Percentiles rank a stretch among this genome's conserved stretches.
phyloP scores from a whole-genome alignment of 2,888 invertebrate species.

The Apotomis betuletana region DNA sequence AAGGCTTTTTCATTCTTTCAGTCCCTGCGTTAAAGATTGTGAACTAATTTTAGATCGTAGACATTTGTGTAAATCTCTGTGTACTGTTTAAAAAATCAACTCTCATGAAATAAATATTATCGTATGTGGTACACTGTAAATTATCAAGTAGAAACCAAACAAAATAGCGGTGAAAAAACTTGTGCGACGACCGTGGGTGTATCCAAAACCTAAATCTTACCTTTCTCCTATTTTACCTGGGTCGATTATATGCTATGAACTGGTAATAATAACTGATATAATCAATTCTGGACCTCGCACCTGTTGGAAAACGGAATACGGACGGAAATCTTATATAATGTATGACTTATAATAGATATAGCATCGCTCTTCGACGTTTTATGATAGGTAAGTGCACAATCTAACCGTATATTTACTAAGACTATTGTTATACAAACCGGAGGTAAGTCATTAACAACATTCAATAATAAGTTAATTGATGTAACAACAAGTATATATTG shows the following conservation, averaged over 20 bases:
- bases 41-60: conserved; percentile 41
- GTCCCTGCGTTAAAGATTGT: conserved; percentile 32
- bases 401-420: conserved; percentile 25
- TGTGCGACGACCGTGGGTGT: conserved; percentile 37
- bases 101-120: conserved; percentile 4
- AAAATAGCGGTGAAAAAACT: conserved; percentile 32
- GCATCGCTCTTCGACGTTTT: conserved; percentile 49
- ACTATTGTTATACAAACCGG: conserved; percentile 27
- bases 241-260: conserved; percentile 14
- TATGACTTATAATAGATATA: conserved; percentile 30
- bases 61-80: conserved; percentile 25
- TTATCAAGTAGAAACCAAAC: conserved; percentile 5
- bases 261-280: conserved; percentile 10
- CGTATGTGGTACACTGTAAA: conserved; percentile 5
- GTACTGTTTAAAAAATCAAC: not conserved
- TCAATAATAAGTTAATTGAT: conserved; percentile 14
- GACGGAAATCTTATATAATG: conserved; percentile 47
- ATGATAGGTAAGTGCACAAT: conserved; percentile 61
- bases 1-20: conserved; percentile 39
- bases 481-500: conserved; percentile 1
- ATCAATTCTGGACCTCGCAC: not conserved
- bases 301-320: conserved; percentile 12
- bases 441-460: conserved; percentile 33
- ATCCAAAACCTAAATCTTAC: conserved; percentile 34
- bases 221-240: conserved; percentile 35